phyloP scores from a whole-genome alignment of 2,797 vertebrate species.

The Lutjanus argentimaculatus region DNA sequence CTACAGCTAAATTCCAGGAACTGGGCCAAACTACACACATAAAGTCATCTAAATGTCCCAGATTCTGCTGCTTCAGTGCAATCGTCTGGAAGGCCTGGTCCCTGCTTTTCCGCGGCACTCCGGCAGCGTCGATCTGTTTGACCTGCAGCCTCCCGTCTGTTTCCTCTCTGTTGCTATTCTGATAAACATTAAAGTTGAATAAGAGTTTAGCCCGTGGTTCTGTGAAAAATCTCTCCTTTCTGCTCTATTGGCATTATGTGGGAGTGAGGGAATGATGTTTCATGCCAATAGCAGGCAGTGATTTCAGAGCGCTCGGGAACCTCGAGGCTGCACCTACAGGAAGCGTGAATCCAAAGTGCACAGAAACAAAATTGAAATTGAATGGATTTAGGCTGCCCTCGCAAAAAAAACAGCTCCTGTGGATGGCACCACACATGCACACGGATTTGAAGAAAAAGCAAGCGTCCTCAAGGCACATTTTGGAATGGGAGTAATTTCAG shows the following conservation, averaged over 20 bases:
- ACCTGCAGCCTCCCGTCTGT: conserved; percentile 51
- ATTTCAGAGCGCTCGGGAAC: conserved; percentile 38
- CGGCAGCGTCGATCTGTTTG: conserved; percentile 10
- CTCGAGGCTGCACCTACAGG: conserved; percentile 52
- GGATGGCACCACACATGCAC: background rate
- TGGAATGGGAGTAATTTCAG: conserved; percentile 46
- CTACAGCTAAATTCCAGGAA: conserved; percentile 10
- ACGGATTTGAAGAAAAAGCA: background rate
- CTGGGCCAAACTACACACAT: background rate
- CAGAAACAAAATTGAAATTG: conserved; percentile 46
- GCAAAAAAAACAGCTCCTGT: background rate
- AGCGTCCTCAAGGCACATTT: conserved; percentile 29
- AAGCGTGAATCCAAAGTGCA: conserved; percentile 41
- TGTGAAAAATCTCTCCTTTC: conserved; percentile 61
- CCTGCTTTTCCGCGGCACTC: background rate
- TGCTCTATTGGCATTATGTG: conserved; percentile 56
- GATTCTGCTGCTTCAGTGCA: background rate
- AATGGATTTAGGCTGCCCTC: conserved; percentile 39
- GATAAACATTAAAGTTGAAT: conserved; percentile 61
- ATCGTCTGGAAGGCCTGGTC: background rate
- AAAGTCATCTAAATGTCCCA: conserved; percentile 25
- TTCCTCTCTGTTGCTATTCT: conserved; percentile 48
- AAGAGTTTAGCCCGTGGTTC: conserved; percentile 59
- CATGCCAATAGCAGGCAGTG: conserved; percentile 49
- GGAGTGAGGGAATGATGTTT: conserved; percentile 54